phyloP scores from a whole-genome alignment of 2,113 vertebrate genomes.

The Sminthopsis crassicaudata region DNA sequence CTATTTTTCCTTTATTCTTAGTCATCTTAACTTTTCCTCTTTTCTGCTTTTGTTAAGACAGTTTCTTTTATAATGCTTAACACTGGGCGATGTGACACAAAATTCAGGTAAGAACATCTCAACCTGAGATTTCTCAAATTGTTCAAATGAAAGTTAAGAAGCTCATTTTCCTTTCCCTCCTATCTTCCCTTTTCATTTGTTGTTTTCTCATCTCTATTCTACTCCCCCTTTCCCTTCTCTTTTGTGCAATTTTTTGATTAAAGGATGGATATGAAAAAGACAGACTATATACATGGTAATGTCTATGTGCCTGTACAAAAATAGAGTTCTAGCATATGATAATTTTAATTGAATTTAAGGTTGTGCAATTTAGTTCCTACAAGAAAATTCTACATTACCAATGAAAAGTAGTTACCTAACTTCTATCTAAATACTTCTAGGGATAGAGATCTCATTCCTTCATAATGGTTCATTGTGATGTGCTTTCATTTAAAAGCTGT shows the following conservation, averaged over 20 bases:
- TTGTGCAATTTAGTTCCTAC: not conserved
- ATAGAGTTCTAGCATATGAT: not conserved
- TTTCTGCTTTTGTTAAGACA: not conserved
- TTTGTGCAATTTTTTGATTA: not conserved
- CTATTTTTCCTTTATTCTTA: not conserved
- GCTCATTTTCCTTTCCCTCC: not conserved
- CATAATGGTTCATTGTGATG: not conserved
- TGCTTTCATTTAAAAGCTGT: not conserved
- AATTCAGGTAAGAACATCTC: not conserved
- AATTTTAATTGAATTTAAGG: not conserved
- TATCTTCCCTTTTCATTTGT: not conserved
- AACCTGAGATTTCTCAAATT: not conserved
- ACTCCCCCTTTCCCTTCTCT: not conserved
- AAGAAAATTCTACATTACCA: not conserved
- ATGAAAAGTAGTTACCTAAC: not conserved
- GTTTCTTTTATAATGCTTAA: not conserved
- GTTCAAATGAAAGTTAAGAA: not conserved
- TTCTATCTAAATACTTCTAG: not conserved
- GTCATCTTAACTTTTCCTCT: not conserved
- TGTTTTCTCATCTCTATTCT: not conserved
- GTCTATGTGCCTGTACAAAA: not conserved
- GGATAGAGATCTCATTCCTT: not conserved
- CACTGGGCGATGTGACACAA: not conserved
- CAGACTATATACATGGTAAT: not conserved
- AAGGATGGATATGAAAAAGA: not conserved